Evolutionary conservation across 2,888 invertebrate genomes (phyloP), one percentile per base, ranked within the genome.

Genomic region (Rhogogaster chlorosoma): DNA sequence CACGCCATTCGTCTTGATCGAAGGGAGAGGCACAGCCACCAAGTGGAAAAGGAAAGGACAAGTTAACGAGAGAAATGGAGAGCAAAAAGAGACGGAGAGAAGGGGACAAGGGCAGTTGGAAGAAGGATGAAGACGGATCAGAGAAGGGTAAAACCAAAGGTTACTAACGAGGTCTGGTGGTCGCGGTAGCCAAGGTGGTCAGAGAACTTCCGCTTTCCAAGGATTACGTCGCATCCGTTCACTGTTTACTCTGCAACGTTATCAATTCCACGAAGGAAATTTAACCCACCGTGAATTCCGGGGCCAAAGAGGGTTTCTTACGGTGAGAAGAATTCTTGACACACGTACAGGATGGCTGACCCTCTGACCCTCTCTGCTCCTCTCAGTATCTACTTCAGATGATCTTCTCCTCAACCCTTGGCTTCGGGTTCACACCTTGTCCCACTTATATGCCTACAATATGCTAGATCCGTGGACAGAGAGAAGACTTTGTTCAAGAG

Each of bases 21-120:
- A 15, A 80, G 80, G 5, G 12, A 80, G 38, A 80, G 22, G 1
- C 49, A 32, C 26, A 45, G 0, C 32, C 18, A 0, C 32, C 18
- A 6, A 18, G 38, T 38, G 38, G 22, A 70, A 64, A 36, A 53
- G n/a, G 12, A 45, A 26, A 70, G 49, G 22, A 18, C 12, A 61
- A 26, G 38, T 32, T 22, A 18, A 49, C 18, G 29, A 83, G 83
- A 38, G 85, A 86, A 84, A 70, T 78, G 78, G 70, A 61, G 42
- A 49, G 42, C 42, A 57, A 73, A 26, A 45, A 73, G 36, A 42
- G 83, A 85, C 84, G 82, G 78, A 57, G 86, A 86, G 85, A 75
- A 77, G 57, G 64, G 84, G 78, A 86, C 83, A 84, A 84, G 84
- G 85, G 67, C 4, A 73, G 38, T 10, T 7, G 29, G 45, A 49